Conservation (phyloP, 2,797 vertebrate species). For the Oceanodroma leucorhoa region DNA sequence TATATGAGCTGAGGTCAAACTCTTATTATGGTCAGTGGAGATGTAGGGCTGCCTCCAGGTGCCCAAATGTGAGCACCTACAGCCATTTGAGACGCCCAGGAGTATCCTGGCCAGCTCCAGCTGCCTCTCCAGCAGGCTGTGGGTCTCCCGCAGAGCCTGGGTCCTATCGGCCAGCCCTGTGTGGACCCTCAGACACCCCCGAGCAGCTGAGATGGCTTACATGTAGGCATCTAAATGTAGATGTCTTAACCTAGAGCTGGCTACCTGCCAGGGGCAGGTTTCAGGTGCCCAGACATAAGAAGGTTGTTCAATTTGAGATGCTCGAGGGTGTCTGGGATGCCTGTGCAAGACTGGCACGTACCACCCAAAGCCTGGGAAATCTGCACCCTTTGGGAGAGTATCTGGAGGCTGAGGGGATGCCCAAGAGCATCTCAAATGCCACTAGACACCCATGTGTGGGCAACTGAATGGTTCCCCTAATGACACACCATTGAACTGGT, state of each 20-base stretch:
- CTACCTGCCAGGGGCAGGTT: neutral
- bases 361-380: neutral
- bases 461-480: neutral
- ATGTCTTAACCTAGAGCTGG: neutral
- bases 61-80: neutral
- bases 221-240: neutral
- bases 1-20: neutral
- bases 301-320: neutral
- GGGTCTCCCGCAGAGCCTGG: neutral
- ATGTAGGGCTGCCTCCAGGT: neutral
- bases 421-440: neutral
- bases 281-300: neutral
- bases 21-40: neutral
- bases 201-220: rapidly evolving
- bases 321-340: neutral
- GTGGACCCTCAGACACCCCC: neutral
- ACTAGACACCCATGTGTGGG: neutral
- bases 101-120: neutral
- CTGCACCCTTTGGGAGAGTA: neutral
- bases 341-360: neutral
- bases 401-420: neutral
- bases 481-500: neutral
- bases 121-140: neutral
- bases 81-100: neutral
- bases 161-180: neutral